Evolutionary conservation across 2,888 invertebrate genomes (phyloP).

Genomic region (Agrotis segetum): DNA sequence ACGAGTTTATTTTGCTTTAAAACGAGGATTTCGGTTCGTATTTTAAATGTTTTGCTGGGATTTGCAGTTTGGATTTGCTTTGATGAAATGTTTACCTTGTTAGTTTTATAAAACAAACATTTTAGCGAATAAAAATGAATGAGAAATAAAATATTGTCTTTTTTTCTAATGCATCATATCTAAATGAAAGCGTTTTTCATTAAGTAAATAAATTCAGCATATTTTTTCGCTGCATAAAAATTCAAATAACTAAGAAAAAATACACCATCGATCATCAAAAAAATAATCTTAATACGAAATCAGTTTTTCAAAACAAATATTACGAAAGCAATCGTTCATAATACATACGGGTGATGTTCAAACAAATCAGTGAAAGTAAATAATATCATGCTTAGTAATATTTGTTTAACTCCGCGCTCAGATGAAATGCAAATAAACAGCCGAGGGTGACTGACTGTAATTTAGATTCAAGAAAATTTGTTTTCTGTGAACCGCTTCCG

Average conservation of each 20-base stretch:
- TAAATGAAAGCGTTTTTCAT: background rate
- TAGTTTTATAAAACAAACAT: background rate
- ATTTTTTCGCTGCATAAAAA: background rate
- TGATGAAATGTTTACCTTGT: background rate
- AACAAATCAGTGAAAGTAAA: constrained; percentile 65
- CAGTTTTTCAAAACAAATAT: constrained; percentile 55
- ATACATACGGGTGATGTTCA: constrained; percentile 52
- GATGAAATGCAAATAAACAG: constrained; percentile 64
- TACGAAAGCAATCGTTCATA: constrained; percentile 59
- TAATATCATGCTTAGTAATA: constrained; percentile 65
- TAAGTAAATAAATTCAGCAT: background rate
- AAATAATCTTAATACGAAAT: constrained; percentile 31
- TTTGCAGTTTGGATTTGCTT: background rate
- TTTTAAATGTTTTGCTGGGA: constrained; percentile 8
- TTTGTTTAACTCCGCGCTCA: constrained; percentile 62
- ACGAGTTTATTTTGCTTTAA: constrained; percentile 37
- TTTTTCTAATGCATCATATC: too few relatives aligned
- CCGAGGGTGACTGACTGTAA: constrained; percentile 42
- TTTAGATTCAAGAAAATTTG: constrained; percentile 55
- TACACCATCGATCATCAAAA: background rate
- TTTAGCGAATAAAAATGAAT: too few relatives aligned
- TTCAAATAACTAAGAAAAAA: background rate
- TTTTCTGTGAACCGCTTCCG: constrained; percentile 40
- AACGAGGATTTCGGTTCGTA: constrained; percentile 18
- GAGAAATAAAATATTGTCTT: background rate